Percentiles rank a stretch among this genome's conserved stretches.
phyloP scores from a whole-genome alignment of 2,113 vertebrate genomes.

The Parus major region DNA sequence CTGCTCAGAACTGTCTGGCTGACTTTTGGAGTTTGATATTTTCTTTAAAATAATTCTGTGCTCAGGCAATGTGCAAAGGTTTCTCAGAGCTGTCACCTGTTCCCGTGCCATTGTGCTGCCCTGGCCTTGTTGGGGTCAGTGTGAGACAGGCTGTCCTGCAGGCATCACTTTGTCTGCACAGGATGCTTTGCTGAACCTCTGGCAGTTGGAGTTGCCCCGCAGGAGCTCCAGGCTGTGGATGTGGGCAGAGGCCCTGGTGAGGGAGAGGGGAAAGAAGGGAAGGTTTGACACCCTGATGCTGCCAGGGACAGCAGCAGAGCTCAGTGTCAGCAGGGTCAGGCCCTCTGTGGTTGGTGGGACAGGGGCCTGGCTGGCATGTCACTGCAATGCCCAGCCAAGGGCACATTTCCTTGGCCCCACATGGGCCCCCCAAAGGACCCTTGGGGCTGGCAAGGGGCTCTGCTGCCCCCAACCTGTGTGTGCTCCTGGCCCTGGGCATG shows the following conservation, averaged over 20 bases:
- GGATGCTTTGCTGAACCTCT: background rate
- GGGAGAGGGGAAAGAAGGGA: background rate
- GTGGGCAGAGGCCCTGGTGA: background rate
- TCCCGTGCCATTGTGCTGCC: background rate
- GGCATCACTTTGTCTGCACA: fast-evolving
- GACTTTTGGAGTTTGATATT: background rate
- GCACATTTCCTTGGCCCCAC: background rate
- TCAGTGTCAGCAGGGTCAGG: background rate
- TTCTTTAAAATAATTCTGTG: background rate
- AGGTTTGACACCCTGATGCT: background rate
- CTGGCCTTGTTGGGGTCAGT: fast-evolving
- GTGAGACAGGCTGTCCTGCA: background rate
- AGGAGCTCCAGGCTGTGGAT: background rate
- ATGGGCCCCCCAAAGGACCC: background rate
- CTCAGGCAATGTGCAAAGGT: fast-evolving
- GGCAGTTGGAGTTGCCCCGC: background rate
- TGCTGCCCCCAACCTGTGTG: background rate
- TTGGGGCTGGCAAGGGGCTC: fast-evolving
- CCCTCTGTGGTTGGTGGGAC: background rate
- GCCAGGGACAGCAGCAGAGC: background rate
- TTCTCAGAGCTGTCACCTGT: background rate
- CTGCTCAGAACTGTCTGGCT: background rate
- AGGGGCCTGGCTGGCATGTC: background rate
- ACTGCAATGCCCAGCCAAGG: background rate
- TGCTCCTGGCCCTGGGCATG: background rate